Conservation (phyloP, 2,888 invertebrate species). For the Lochmaea capreae region DNA sequence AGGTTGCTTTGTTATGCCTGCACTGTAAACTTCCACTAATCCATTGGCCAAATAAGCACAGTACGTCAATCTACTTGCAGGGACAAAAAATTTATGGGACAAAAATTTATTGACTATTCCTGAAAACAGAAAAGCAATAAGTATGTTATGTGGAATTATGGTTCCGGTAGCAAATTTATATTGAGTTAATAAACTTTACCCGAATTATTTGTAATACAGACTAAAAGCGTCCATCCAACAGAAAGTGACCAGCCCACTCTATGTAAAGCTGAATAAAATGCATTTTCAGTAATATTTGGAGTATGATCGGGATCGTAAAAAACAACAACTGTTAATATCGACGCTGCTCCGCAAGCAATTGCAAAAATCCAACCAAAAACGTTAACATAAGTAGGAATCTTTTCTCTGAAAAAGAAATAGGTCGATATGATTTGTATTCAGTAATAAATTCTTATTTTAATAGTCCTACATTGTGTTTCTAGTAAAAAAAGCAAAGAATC, state of each 20-base stretch:
- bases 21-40: constrained; percentile 74
- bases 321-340: constrained; percentile 73
- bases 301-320: constrained; percentile 75
- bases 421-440: constrained; percentile 1
- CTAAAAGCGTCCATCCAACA: constrained; percentile 76
- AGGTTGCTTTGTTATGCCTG: constrained; percentile 72
- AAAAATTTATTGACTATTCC: constrained; percentile 70
- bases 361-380: constrained; percentile 57
- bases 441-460: not conserved
- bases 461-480: not conserved
- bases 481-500: no score
- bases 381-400: constrained; percentile 53
- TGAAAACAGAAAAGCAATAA: constrained; percentile 57
- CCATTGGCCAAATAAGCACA: constrained; percentile 81
- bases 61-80: constrained; percentile 77
- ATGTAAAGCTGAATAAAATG: constrained; percentile 75
- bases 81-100: constrained; percentile 73
- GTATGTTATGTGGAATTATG: not conserved
- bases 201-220: constrained; percentile 76
- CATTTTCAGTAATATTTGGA: constrained; percentile 71
- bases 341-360: constrained; percentile 66
- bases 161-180: not conserved
- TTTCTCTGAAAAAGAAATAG: constrained; percentile 54
- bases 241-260: constrained; percentile 77
- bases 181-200: constrained; percentile 61